Conservation (phyloP, 2,797 vertebrate genomes). For the Syndactyla subalaris region DNA sequence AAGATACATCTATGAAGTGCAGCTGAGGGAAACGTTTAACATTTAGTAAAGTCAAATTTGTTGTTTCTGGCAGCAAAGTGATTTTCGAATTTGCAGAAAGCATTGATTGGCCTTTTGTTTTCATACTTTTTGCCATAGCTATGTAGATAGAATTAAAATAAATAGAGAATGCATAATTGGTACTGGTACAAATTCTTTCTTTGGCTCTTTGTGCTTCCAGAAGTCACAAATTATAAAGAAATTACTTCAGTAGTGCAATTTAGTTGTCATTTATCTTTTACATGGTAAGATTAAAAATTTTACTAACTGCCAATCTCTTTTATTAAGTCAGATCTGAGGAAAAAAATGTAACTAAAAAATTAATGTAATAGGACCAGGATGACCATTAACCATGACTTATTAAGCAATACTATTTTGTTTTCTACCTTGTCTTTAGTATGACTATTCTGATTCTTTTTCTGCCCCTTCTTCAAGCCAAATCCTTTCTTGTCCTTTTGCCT, state of each 20-base stretch:
- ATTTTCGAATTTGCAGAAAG: background rate
- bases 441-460: background rate
- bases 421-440: background rate
- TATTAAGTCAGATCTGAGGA: background rate
- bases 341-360: background rate
- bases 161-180: background rate
- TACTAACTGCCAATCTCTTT: background rate
- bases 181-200: background rate
- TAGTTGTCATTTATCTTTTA: background rate
- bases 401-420: background rate
- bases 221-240: conserved; percentile 2
- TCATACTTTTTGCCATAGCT: background rate
- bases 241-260: background rate
- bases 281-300: background rate
- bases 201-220: background rate
- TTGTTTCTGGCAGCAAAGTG: background rate
- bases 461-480: background rate
- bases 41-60: background rate
- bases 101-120: background rate
- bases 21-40: background rate
- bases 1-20: background rate
- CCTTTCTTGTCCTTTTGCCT: background rate
- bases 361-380: background rate
- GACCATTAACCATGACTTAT: too few species aligned
- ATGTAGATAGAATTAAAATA: background rate